phyloP scores from a whole-genome alignment of 2,888 invertebrate species.

The Plebejus argus region DNA sequence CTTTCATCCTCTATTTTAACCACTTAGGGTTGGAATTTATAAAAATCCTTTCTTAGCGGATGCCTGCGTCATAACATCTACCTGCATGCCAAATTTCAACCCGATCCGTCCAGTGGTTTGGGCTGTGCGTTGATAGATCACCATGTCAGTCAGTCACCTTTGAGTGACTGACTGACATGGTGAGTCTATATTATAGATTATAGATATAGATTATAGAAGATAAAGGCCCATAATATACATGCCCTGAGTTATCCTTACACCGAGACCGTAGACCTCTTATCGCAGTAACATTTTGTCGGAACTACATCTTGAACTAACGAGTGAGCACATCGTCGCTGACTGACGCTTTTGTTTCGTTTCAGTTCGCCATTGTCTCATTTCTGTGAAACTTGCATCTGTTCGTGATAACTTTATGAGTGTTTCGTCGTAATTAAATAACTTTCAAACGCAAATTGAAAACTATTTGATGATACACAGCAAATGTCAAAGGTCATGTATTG shows the following conservation, averaged over 20 bases:
- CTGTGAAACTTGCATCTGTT: conserved; percentile 33
- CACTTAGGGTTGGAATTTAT: too few relatives aligned
- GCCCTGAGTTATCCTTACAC: background rate
- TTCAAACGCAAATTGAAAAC: conserved; percentile 23
- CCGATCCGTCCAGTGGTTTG: too few relatives aligned
- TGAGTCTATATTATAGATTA: too few relatives aligned
- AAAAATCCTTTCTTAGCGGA: too few relatives aligned
- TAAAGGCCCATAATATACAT: background rate
- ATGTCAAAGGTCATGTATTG: background rate
- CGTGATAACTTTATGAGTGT: conserved; percentile 33
- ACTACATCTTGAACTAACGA: conserved; percentile 26
- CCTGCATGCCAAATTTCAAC: too few relatives aligned
- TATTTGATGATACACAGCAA: background rate
- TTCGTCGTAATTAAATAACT: conserved; percentile 34
- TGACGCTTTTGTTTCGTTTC: conserved; percentile 36
- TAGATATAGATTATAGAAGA: too few relatives aligned
- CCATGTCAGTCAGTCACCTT: too few relatives aligned
- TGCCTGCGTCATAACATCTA: too few relatives aligned
- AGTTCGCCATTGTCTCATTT: conserved; percentile 37
- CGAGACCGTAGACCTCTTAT: conserved; percentile 8
- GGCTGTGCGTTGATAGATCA: too few relatives aligned
- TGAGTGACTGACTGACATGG: too few relatives aligned
- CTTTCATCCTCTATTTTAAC: too few relatives aligned
- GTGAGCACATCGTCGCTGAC: conserved; percentile 30
- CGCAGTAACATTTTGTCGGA: conserved; percentile 22